Evolutionary conservation across 1,140 invertebrate genomes (phyloP).

Genomic region (Saxidomus purpurata): DNA sequence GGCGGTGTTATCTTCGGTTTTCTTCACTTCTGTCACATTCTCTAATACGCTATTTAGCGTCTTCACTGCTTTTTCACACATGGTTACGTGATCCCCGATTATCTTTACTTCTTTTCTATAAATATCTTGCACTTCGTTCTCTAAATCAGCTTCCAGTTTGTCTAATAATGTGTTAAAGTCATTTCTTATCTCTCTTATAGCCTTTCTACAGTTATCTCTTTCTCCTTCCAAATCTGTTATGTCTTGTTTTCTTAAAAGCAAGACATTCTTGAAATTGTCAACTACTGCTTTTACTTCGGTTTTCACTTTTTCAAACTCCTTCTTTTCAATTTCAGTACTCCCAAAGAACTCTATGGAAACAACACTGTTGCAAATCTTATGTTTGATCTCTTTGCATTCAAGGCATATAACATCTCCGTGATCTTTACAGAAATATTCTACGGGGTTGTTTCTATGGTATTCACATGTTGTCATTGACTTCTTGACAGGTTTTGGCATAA

Average conservation of each 20-base stretch:
- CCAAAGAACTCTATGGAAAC: conserved; percentile 38
- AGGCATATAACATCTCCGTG: conserved; percentile 52
- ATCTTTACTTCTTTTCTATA: neutral
- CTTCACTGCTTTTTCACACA: conserved; percentile 46
- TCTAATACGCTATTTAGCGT: neutral
- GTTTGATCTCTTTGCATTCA: conserved; percentile 49
- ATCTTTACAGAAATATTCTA: conserved; percentile 50
- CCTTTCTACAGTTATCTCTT: conserved; percentile 17
- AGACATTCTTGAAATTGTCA: conserved; percentile 51
- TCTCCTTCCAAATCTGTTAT: conserved; percentile 32
- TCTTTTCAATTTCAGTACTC: conserved; percentile 49
- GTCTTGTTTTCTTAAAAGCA: conserved; percentile 39
- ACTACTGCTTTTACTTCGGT: conserved; percentile 1
- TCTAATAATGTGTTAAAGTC: conserved; percentile 52
- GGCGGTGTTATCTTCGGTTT: conserved; percentile 52
- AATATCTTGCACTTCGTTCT: conserved; percentile 3
- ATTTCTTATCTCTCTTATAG: conserved; percentile 14
- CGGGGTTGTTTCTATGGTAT: conserved; percentile 51
- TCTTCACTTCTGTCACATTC: conserved; percentile 1
- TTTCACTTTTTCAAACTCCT: conserved; percentile 35
- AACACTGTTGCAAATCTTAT: conserved; percentile 47
- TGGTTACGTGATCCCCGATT: conserved; percentile 24
- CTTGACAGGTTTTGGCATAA: conserved; percentile 62
- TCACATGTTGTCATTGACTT: conserved; percentile 44
- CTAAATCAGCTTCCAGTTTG: conserved; percentile 35